These are phyloP conservation scores for Varanus salvator DNA, from an alignment of 2,113 vertebrate species.

Conservation along the genomic window DNA sequence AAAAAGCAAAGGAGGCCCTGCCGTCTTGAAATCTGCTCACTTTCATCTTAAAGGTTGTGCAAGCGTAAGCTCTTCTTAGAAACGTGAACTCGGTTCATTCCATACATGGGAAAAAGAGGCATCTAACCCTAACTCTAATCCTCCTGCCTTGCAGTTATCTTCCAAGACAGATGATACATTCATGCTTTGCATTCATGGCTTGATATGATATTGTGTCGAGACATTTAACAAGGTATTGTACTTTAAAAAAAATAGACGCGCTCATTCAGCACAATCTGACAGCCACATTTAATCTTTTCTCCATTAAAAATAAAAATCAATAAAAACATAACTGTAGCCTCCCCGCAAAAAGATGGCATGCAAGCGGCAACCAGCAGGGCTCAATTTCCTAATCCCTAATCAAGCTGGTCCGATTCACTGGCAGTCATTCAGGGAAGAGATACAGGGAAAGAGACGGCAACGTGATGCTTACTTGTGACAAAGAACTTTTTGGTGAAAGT, in stretches of 20 bases:
- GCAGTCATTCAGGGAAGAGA: background rate
- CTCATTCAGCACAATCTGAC: too few relatives aligned
- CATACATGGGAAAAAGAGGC: background rate
- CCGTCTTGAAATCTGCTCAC: too few relatives aligned
- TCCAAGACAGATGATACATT: background rate
- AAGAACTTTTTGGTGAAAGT: constrained; percentile 99
- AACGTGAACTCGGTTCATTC: too few relatives aligned
- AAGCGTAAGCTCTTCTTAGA: too few relatives aligned
- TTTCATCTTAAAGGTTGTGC: too few relatives aligned
- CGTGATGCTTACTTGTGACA: constrained; percentile 91
- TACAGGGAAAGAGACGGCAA: background rate
- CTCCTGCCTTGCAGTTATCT: background rate
- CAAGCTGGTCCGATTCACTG: background rate
- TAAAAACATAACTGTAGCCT: too few relatives aligned
- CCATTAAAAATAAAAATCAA: too few relatives aligned
- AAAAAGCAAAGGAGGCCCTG: too few relatives aligned
- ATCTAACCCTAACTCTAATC: background rate
- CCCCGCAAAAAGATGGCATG: background rate
- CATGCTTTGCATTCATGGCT: background rate
- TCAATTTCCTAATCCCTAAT: background rate
- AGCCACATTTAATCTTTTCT: too few relatives aligned
- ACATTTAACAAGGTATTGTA: background rate
- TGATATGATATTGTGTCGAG: background rate
- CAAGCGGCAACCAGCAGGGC: background rate
- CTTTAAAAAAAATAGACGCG: too few relatives aligned